Evolutionary conservation across 2,888 invertebrate genomes (phyloP).

Genomic region (Erynnis tages): DNA sequence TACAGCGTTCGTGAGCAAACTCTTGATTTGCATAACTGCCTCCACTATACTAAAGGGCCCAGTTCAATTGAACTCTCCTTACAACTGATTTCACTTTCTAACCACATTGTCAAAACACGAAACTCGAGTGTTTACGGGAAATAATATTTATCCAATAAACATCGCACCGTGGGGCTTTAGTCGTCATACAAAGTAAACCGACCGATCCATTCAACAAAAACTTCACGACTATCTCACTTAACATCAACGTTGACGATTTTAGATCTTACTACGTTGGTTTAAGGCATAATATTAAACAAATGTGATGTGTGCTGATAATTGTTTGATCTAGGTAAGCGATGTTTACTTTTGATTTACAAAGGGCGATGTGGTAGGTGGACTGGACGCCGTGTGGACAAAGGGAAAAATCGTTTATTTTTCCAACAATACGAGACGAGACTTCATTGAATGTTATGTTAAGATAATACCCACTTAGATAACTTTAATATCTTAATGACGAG

Average conservation of each 20-base stretch:
- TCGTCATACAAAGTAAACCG: conserved; percentile 31
- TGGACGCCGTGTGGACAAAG: not conserved
- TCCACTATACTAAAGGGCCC: conserved; percentile 30
- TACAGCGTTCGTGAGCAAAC: conserved; percentile 20
- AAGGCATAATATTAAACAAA: conserved; percentile 21
- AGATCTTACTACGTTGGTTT: conserved; percentile 23
- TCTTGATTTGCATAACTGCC: conserved; percentile 24
- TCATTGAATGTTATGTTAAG: no score
- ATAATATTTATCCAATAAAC: conserved; percentile 39
- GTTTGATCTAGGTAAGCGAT: conserved; percentile 19
- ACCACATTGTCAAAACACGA: conserved; percentile 37
- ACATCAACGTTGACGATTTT: conserved; percentile 10
- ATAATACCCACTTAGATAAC: no score
- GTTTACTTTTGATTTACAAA: conserved; percentile 20
- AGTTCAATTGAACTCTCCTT: conserved; percentile 33
- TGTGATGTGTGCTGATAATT: conserved; percentile 2
- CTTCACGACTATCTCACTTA: conserved; percentile 23
- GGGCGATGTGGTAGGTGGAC: conserved; percentile 16
- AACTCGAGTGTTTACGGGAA: conserved; percentile 40
- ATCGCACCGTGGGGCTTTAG: conserved; percentile 11
- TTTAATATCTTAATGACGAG: no score
- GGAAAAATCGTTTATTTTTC: not conserved
- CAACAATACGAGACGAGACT: no score
- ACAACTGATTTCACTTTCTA: conserved; percentile 39
- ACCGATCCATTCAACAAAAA: conserved; percentile 31